These are phyloP conservation scores for Hirudinaria manillensis DNA, from an alignment of 2,888 invertebrate species.

Conservation along the genomic window DNA sequence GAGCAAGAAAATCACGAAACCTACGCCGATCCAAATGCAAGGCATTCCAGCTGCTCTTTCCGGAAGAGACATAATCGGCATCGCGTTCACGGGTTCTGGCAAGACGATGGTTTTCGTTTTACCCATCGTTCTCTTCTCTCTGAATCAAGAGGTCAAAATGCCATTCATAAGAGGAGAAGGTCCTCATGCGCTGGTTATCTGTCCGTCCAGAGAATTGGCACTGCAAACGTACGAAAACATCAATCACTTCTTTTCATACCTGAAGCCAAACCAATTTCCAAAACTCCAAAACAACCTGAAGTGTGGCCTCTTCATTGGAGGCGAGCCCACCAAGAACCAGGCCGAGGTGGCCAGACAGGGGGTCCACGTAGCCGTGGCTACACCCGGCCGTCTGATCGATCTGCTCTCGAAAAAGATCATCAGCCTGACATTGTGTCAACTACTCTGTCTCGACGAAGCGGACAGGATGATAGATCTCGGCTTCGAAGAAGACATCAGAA, in stretches of 20 bases:
- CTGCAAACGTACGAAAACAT: conserved; percentile 92
- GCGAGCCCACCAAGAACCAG: conserved; percentile 85
- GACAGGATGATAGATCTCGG: conserved; percentile 99
- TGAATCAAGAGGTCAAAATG: conserved; percentile 87
- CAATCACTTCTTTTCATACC: conserved; percentile 69
- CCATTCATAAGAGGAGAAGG: conserved; percentile 76
- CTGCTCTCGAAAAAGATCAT: conserved; percentile 97
- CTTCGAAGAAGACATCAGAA: conserved; percentile 96
- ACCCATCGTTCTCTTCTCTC: conserved; percentile 87
- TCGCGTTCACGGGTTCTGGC: conserved; percentile 96
- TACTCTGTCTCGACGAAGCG: conserved; percentile 81
- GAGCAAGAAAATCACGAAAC: conserved; percentile 77
- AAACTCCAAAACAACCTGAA: conserved; percentile 63
- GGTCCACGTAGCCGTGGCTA: conserved; percentile 95
- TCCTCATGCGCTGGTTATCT: conserved; percentile 80
- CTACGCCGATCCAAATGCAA: conserved; percentile 96
- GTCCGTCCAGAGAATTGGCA: conserved; percentile 93
- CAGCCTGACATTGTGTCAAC: conserved; percentile 76
- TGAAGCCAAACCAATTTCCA: conserved; percentile 70
- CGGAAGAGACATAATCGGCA: conserved; percentile 96
- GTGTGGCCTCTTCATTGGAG: conserved; percentile 88
- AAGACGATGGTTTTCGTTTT: conserved; percentile 95
- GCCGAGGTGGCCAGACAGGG: conserved; percentile 79
- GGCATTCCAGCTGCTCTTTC: conserved; percentile 91
- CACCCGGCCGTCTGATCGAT: conserved; percentile 94